Base-by-base conservation (phyloP, 2,888 invertebrate genomes). In the Drosophila antonietae region DNA sequence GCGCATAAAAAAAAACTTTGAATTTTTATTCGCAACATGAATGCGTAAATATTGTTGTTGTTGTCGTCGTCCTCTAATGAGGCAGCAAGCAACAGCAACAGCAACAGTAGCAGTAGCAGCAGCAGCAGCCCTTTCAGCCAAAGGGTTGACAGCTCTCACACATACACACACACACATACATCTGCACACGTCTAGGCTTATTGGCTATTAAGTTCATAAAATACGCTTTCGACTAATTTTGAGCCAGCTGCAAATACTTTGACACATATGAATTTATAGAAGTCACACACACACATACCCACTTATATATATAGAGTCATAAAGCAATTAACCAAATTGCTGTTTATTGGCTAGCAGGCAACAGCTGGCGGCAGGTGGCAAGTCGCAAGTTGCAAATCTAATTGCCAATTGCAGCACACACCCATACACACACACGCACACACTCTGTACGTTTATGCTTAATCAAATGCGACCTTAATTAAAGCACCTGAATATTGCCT, bases 1-100 rank as follows among this genome's bases (percentile, higher is more conserved):
- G 74, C 71, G 68, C 90, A 90, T 91, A 90, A 91, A 91, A 90
- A 90, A 90, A 91, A 90, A 57, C 57, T 83, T 84, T 82, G 78
- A 84, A 78, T 90, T 91, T 91, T 91, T 91, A 59, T 59, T 90
- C 90, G 68, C 43, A 63, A 66, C 74, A 69, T 80, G 69, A 78
- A 81, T 69, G 88, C 69, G 70, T 68, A 70, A 68, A 71, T 83
- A 72, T 80, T 56, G 69, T 46, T 66, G 77, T 69, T 53, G 77
- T 69, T 53, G 57, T 0, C 10, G 35, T 44, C 35, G 20, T 57
- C 49, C 18, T 74, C 86, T 86, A 86, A 86, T 86, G 86, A 86
- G 86, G 88, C 79, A 65, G 51, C 60, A 47, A 47, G 88, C 78
- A 65, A 49, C 60, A 49, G 28, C 47, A 51, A 28, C 28, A 59